A percentile compares a stretch with the other conserved stretches of the same genome.
These are phyloP conservation scores for Heliopora coerulea DNA, from an alignment of 92 coral and sea anemone genomes.

Conservation along the genomic window DNA sequence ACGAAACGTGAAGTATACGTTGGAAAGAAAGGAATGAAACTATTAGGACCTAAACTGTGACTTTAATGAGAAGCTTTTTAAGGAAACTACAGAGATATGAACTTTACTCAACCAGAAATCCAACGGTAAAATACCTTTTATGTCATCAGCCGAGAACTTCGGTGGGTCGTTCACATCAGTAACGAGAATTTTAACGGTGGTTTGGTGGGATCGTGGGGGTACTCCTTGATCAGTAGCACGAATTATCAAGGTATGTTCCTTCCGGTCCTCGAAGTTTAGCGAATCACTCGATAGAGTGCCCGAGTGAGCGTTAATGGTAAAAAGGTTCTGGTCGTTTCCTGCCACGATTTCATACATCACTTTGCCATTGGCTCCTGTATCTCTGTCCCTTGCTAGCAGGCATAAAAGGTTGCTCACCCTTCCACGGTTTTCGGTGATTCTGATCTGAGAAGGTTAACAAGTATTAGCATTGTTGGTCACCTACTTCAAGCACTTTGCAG, in stretches of 20 bases:
- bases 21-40: too few relatives aligned
- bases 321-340: conserved; percentile 45
- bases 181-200: conserved; percentile 55
- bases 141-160: conserved; percentile 50
- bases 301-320: conserved; percentile 56
- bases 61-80: too few relatives aligned
- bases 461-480: too few relatives aligned
- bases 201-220: conserved; percentile 40
- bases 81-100: too few relatives aligned
- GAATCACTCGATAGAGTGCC: conserved; percentile 64
- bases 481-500: too few relatives aligned
- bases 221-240: conserved; percentile 59
- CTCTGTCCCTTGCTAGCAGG: conserved; percentile 81
- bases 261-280: conserved; percentile 68
- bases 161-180: conserved; percentile 70
- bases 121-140: conserved; percentile 21
- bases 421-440: conserved; percentile 65
- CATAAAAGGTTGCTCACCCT: conserved; percentile 64
- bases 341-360: conserved; percentile 60
- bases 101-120: too few relatives aligned
- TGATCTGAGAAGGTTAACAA: conserved; percentile 13
- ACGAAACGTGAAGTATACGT: too few relatives aligned
- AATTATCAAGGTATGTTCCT: conserved; percentile 52
- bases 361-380: conserved; percentile 51
- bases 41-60: too few relatives aligned